Conservation (phyloP, 2,797 vertebrate species). For the Apogon talboti region DNA sequence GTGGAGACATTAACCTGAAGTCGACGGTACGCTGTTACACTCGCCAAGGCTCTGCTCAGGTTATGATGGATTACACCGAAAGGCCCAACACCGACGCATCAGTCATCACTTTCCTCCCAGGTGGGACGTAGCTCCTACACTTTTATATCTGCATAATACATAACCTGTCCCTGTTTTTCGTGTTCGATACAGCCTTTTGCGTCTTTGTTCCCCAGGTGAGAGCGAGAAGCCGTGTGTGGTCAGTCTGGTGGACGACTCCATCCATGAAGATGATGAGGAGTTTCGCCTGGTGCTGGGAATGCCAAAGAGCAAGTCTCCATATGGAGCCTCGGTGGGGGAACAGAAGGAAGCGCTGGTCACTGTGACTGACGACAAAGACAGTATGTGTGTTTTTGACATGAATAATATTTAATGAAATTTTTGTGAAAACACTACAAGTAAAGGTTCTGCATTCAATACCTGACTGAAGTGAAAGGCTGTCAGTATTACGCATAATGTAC, state of each 20-base stretch:
- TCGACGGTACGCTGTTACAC: conserved; percentile 86
- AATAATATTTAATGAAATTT: background rate
- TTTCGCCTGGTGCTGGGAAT: conserved; percentile 87
- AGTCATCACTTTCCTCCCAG: conserved; percentile 85
- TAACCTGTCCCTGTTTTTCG: background rate
- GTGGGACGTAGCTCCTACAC: conserved; percentile 55
- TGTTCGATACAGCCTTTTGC: background rate
- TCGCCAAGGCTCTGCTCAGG: conserved; percentile 87
- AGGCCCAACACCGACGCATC: conserved; percentile 87
- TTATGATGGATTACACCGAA: conserved; percentile 88
- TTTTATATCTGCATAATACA: no score
- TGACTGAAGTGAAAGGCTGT: no score
- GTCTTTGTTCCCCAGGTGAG: conserved; percentile 78
- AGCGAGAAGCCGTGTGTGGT: conserved; percentile 88
- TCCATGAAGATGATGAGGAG: conserved; percentile 90
- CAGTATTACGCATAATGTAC: no score
- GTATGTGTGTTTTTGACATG: conserved; percentile 70
- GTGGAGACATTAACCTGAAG: conserved; percentile 82
- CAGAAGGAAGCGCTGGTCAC: conserved; percentile 86
- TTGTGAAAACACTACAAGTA: background rate
- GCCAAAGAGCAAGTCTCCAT: conserved; percentile 85
- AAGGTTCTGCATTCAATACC: no score
- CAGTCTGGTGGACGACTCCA: conserved; percentile 83
- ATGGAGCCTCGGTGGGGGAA: conserved; percentile 85
- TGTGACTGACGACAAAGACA: conserved; percentile 88